A percentile compares a stretch with the other conserved stretches of the same genome.
These are phyloP conservation scores for Catostomus latipinnis DNA, from an alignment of 2,797 vertebrate species.

Conservation along the genomic window DNA sequence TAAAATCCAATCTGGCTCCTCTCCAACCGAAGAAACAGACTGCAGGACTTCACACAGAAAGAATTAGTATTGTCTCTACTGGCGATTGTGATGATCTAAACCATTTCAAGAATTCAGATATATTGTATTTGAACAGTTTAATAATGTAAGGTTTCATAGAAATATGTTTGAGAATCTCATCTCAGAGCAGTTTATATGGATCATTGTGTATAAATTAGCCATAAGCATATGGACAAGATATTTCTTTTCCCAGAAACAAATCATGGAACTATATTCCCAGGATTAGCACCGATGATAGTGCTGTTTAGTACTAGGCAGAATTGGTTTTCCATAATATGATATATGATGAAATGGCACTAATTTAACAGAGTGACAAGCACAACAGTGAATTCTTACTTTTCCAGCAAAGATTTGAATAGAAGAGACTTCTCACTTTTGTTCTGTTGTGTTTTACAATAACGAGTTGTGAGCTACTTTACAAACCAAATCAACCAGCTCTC, in stretches of 20 bases:
- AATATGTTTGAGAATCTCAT: neutral
- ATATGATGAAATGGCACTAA: too few relatives aligned
- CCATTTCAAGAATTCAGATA: neutral
- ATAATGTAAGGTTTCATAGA: neutral
- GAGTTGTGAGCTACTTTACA: too few relatives aligned
- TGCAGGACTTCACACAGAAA: neutral
- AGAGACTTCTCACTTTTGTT: too few relatives aligned
- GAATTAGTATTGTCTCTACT: neutral
- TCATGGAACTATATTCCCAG: too few relatives aligned
- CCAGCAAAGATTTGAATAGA: too few relatives aligned
- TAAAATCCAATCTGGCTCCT: slow-evolving; percentile 54
- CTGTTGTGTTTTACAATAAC: too few relatives aligned
- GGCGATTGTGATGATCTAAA: neutral
- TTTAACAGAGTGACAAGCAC: too few relatives aligned
- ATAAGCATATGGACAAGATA: neutral
- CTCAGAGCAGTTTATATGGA: neutral
- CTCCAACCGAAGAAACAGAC: neutral
- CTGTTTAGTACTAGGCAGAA: too few relatives aligned
- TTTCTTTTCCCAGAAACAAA: neutral
- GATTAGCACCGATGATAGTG: too few relatives aligned
- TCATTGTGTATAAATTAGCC: neutral
- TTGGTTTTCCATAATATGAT: too few relatives aligned
- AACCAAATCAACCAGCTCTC: too few relatives aligned
- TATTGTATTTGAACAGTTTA: neutral
- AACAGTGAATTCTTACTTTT: too few relatives aligned